A percentile compares a stretch with the other conserved stretches of the same genome.
Conservation (phyloP, 2,888 invertebrate genomes). For the Oasisia sp. region DNA sequence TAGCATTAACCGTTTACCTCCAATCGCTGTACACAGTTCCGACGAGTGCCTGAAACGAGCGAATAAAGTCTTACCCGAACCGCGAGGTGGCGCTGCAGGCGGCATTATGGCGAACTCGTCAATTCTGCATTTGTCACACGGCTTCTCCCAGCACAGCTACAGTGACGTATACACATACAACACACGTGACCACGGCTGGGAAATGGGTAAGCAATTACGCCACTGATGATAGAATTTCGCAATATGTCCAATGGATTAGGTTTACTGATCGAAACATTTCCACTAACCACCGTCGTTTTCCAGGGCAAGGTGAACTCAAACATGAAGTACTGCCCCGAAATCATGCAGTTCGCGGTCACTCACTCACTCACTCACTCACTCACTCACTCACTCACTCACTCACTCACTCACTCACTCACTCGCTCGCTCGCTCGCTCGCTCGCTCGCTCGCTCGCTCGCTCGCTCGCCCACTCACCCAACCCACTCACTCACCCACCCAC, state of each 20-base stretch:
- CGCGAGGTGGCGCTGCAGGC: conserved; percentile 45
- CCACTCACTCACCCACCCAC: too few species aligned
- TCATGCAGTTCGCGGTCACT: too few species aligned
- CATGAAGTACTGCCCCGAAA: too few species aligned
- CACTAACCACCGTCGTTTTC: too few species aligned
- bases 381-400: too few species aligned
- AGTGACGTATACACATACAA: conserved; percentile 41
- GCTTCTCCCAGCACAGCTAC: conserved; percentile 38
- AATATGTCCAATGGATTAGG: background rate
- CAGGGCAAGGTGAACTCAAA: too few species aligned
- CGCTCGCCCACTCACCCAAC: too few species aligned
- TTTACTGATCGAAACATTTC: background rate
- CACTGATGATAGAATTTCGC: background rate
- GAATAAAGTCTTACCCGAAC: conserved; percentile 33
- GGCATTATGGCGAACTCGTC: conserved; percentile 42
- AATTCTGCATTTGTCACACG: conserved; percentile 42
- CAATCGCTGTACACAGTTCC: conserved; percentile 14
- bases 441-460: too few species aligned
- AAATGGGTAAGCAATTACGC: conserved; percentile 37
- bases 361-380: too few species aligned
- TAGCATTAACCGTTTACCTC: background rate
- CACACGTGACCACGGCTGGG: conserved; percentile 39
- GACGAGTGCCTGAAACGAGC: conserved; percentile 29
- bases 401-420: too few species aligned
- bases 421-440: too few species aligned